Percentiles rank a stretch among this genome's conserved stretches.
Evolutionary conservation across 2,888 invertebrate species (phyloP).

Genomic region (Lasiommata megera): DNA sequence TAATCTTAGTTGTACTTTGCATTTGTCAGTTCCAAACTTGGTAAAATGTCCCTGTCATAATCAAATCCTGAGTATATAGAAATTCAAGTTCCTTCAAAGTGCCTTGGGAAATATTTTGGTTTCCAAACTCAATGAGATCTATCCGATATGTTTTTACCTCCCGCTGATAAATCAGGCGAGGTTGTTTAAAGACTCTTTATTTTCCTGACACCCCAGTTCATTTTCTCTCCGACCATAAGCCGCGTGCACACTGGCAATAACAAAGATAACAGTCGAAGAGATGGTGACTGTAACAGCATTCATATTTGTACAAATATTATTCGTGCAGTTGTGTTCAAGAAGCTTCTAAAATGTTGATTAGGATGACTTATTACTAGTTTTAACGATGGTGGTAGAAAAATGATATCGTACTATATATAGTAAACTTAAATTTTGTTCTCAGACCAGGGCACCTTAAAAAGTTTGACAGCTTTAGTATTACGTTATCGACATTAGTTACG

Average conservation of each 20-base stretch:
- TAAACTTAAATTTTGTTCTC: too few species aligned
- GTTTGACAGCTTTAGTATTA: too few species aligned
- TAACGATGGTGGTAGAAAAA: too few species aligned
- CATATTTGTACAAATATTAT: not conserved
- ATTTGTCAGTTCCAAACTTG: too few species aligned
- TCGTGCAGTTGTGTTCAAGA: too few species aligned
- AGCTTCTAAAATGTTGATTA: not conserved
- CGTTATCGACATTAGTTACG: too few species aligned
- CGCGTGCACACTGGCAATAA: conserved; percentile 72
- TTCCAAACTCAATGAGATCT: conserved; percentile 22
- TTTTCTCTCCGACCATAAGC: conserved; percentile 70
- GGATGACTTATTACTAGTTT: too few species aligned
- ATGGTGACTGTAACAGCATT: not conserved
- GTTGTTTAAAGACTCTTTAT: conserved; percentile 66
- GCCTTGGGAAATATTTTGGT: conserved; percentile 24
- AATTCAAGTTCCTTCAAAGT: not conserved
- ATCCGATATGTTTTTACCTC: conserved; percentile 38
- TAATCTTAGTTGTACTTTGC: too few species aligned
- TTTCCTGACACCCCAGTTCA: conserved; percentile 58
- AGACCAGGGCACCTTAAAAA: too few species aligned
- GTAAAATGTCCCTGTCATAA: too few species aligned
- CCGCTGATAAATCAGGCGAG: conserved; percentile 55
- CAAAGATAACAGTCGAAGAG: conserved; percentile 60
- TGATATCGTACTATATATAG: too few species aligned
- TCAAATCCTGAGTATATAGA: too few species aligned